Base-by-base conservation (phyloP, 2,797 vertebrate species). In the Lepidocolaptes lacrymiger region DNA sequence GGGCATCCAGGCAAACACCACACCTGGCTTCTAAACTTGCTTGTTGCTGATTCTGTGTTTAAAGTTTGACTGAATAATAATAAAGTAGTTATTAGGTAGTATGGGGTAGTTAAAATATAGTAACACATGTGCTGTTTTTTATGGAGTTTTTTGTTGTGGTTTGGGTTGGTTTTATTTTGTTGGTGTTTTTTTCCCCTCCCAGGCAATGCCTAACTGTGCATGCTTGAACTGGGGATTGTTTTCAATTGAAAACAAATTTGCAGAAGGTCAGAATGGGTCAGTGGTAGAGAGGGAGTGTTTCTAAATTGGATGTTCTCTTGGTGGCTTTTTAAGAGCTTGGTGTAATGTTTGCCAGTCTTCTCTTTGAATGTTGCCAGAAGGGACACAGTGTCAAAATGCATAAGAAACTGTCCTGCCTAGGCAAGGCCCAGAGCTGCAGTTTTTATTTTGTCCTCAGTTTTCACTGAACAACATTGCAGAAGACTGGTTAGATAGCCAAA, bases 211-310 rank as follows among this genome's bases (percentile, higher is more conserved):
- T 89, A 37, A 63, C 74, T 82, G 28, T 44, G 63, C 13, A 12
- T 49, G 27, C 30, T 79, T 64, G 64, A 78, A 61, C 30, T 22
- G 30, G 13, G 14, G 20, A 68, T 68, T 46, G 7, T 89, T 95
- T 91, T 73, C 74, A 69, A 14, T 9, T 79, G 84, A 87, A 95
- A 88, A 72, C 19, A 87, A 91, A 85, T 19, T 26, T 78, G 19
- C n/a, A 77, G 67, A 71, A 67, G 54, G 75, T 92, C 91, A 89
- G 49, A 94, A 91, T 17, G 36, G 62, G 58, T 91, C 81, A 64
- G n/a, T 62, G 63, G 24, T 43, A 52, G 0, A 76, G 14, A 58
- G 8, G 30, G 26, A 58, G 9, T 39, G 49, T 32, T 91, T 88
- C 37, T 77, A 88, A 93, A 89, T 48, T 44, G 36, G 10, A 59